Conservation (phyloP, 2,888 invertebrate species). For the Volucella zonaria region DNA sequence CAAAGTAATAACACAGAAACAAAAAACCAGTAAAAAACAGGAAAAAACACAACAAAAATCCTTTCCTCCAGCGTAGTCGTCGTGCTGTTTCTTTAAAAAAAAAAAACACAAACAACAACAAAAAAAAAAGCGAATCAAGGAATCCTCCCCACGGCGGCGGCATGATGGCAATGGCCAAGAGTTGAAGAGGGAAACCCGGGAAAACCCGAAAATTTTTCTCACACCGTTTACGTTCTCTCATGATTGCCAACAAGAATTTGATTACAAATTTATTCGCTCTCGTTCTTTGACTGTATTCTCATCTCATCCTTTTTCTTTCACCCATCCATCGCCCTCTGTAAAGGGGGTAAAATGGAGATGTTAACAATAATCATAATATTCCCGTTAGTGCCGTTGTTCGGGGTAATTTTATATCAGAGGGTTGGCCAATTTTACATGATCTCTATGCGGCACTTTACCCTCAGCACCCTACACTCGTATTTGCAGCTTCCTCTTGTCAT, state of each 20-base stretch:
- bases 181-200: conserved; percentile 4
- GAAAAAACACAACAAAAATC: background rate
- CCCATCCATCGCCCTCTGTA: background rate
- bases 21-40: background rate
- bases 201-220: conserved; percentile 39
- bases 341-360: conserved; percentile 63
- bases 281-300: conserved; percentile 7
- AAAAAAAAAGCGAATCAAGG: background rate
- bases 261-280: conserved; percentile 66
- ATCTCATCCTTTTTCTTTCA: background rate
- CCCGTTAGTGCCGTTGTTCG: conserved; percentile 58
- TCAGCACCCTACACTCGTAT: background rate
- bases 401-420: conserved; percentile 39
- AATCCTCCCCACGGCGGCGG: background rate
- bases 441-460: conserved; percentile 2
- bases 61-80: background rate
- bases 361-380: conserved; percentile 68
- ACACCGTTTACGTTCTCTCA: conserved; percentile 28
- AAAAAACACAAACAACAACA: background rate
- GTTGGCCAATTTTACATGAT: conserved; percentile 61
- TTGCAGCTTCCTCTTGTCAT: conserved; percentile 3
- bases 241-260: conserved; percentile 71
- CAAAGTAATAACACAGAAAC: conserved; percentile 49
- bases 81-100: background rate
- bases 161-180: background rate